Conservation (phyloP, 2,888 invertebrate genomes). For the Ypsolopha sequella region DNA sequence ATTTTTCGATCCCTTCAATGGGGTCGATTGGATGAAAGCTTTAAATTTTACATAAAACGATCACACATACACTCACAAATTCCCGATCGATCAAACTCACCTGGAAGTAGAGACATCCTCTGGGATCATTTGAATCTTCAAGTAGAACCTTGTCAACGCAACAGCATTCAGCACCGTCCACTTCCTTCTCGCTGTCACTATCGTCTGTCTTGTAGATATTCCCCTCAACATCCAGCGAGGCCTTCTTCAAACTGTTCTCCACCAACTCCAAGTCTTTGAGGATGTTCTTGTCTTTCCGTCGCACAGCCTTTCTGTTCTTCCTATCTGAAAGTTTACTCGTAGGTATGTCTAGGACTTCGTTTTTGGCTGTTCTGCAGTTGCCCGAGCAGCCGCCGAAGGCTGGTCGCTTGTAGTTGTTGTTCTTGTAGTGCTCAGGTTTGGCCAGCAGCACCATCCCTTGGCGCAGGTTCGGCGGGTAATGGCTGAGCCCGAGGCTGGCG, state of each 20-base stretch:
- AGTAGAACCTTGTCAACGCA: slow-evolving; percentile 34
- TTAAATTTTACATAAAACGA: too few relatives aligned
- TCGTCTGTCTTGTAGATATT: slow-evolving; percentile 20
- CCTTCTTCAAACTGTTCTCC: slow-evolving; percentile 29
- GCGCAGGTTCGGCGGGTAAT: slow-evolving; percentile 74
- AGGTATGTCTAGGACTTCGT: too few relatives aligned
- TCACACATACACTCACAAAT: too few relatives aligned
- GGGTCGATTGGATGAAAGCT: too few relatives aligned
- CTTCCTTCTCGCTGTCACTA: slow-evolving; percentile 4
- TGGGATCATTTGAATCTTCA: slow-evolving; percentile 61
- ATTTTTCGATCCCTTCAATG: too few relatives aligned
- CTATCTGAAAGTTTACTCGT: slow-evolving; percentile 6
- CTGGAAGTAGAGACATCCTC: slow-evolving; percentile 75
- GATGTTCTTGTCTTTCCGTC: slow-evolving; percentile 41
- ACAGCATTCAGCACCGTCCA: slow-evolving; percentile 18
- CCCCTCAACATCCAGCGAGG: slow-evolving; percentile 15
- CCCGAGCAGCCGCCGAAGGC: slow-evolving; percentile 24
- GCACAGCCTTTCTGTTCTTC: slow-evolving; percentile 19
- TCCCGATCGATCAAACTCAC: slow-evolving; percentile 23
- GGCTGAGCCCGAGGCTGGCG: slow-evolving; percentile 83
- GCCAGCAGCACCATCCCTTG: slow-evolving; percentile 89
- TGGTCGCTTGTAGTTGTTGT: slow-evolving; percentile 7
- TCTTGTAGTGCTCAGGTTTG: slow-evolving; percentile 31
- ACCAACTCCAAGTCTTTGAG: slow-evolving; percentile 32
- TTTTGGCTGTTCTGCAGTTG: slow-evolving; percentile 14